Evolutionary conservation across 2,797 vertebrate species (phyloP), one percentile per base, ranked within the genome.

Genomic region (Arnoldichthys spilopterus): DNA sequence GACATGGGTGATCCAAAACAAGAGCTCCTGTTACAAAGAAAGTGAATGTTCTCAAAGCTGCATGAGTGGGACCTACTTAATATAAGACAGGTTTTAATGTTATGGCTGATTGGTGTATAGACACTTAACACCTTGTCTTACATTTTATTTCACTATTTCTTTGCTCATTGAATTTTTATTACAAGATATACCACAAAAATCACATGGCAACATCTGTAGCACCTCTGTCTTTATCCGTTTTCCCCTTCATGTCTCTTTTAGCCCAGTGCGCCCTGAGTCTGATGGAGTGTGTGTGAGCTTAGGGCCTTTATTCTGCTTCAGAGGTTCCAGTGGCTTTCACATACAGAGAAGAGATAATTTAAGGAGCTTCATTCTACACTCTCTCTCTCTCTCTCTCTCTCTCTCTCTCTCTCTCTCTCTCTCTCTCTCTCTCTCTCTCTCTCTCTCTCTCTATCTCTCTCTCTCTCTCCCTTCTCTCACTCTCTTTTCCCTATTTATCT

Each of bases 321-420:
- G 70, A 82, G 37, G 16, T 8, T 24, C 56, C 45, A 32, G 51
- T 30, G 45, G 47, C 45, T 47, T 47, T 45, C 24, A 81, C 15
- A 61, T 26, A 56, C 54, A 75, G 78, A 58, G 22, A 40, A 59
- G 47, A 66, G 45, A 81, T 56, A 76, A 54, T 79, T 64, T 62
- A 79, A 69, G 69, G 47, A 70, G 49, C 66, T 85, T n/a, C 51
- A 45, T 77, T 83, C 63, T 74, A 54, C 69, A 70, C 51, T n/a
- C 51, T 53, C 51, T 20, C 47, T 49, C 47, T 49, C 16, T 49
- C 47, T 20, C 47, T 51, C 49, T 53, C 49, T 78, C 59, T 78
- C 64, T 49, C 51, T 64, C 63, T 76, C 72, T 66, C 40, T 67
- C 56, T 75, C 58, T 75, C 67, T 45, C 34, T n/a, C n/a, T n/a